phyloP scores from a whole-genome alignment of 2,797 vertebrate genomes.

The Syngnathus rostellatus region DNA sequence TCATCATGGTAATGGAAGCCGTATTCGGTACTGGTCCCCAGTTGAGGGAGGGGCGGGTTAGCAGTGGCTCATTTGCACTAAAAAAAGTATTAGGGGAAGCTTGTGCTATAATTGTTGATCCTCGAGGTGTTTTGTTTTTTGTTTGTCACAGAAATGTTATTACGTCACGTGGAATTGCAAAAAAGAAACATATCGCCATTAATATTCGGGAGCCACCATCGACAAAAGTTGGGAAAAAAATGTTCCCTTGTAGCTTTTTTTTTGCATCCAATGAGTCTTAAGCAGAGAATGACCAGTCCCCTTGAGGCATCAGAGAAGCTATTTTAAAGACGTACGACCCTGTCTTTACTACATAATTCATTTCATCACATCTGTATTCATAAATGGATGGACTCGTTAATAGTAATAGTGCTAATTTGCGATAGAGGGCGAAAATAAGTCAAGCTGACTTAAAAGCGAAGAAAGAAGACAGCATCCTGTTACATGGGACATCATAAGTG shows the following conservation, averaged over 20 bases:
- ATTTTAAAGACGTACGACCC: slow-evolving; percentile 31
- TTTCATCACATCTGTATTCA: slow-evolving; percentile 55
- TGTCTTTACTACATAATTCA: slow-evolving; percentile 52
- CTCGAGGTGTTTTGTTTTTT: too few relatives aligned
- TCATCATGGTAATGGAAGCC: too few relatives aligned
- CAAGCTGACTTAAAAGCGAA: slow-evolving; percentile 24
- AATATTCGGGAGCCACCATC: neutral
- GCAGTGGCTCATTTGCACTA: too few relatives aligned
- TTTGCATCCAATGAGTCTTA: neutral
- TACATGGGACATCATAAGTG: neutral
- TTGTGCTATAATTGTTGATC: too few relatives aligned
- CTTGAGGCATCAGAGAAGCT: slow-evolving; percentile 10
- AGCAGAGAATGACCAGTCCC: slow-evolving; percentile 6
- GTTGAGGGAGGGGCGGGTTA: too few relatives aligned
- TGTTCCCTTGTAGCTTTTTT: neutral
- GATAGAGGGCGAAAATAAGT: slow-evolving; percentile 19
- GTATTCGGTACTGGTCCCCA: too few relatives aligned
- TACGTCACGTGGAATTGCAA: too few relatives aligned
- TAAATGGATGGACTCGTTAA: slow-evolving; percentile 55
- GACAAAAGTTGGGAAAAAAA: neutral
- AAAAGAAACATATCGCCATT: neutral
- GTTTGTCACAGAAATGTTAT: too few relatives aligned
- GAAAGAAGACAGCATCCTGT: neutral
- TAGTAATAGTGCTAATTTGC: slow-evolving; percentile 40
- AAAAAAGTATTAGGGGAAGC: too few relatives aligned